Conservation (phyloP, 2,888 invertebrate species). For the Diaperis boleti region DNA sequence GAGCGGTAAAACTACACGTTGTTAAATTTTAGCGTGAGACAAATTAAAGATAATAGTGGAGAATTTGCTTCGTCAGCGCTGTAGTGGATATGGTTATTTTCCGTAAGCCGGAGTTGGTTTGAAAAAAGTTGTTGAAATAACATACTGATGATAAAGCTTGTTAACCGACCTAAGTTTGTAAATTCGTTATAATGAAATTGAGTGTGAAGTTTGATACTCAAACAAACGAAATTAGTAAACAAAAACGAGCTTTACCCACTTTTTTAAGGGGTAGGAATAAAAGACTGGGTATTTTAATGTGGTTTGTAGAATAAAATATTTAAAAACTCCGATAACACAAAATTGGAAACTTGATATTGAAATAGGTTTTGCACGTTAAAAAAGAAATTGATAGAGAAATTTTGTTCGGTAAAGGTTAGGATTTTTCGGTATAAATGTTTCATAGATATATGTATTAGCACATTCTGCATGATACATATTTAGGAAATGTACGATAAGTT, state of each 20-base stretch:
- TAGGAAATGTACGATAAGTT: too few relatives aligned
- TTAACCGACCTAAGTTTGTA: slow-evolving; percentile 8
- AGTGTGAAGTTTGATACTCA: slow-evolving; percentile 9
- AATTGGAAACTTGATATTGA: too few relatives aligned
- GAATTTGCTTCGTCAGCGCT: slow-evolving; percentile 20
- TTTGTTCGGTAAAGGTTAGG: too few relatives aligned
- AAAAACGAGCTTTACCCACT: slow-evolving; percentile 10
- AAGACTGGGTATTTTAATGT: too few relatives aligned
- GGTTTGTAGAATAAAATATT: too few relatives aligned
- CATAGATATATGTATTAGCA: too few relatives aligned
- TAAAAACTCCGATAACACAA: too few relatives aligned
- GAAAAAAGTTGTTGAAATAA: slow-evolving; percentile 22
- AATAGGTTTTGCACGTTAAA: too few relatives aligned
- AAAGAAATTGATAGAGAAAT: too few relatives aligned
- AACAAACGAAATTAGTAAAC: slow-evolving; percentile 1
- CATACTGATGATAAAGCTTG: slow-evolving; percentile 9
- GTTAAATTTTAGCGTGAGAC: slow-evolving; percentile 20
- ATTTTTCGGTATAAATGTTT: too few relatives aligned
- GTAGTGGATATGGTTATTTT: slow-evolving; percentile 19
- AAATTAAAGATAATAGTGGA: slow-evolving; percentile 22
- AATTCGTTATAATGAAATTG: slow-evolving; percentile 7
- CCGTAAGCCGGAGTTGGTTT: neutral
- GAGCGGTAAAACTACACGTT: slow-evolving; percentile 13
- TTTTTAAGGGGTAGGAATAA: too few relatives aligned
- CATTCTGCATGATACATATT: too few relatives aligned